Evolutionary conservation across 2,797 vertebrate species (phyloP).

Genomic region (Graptemys geographica): DNA sequence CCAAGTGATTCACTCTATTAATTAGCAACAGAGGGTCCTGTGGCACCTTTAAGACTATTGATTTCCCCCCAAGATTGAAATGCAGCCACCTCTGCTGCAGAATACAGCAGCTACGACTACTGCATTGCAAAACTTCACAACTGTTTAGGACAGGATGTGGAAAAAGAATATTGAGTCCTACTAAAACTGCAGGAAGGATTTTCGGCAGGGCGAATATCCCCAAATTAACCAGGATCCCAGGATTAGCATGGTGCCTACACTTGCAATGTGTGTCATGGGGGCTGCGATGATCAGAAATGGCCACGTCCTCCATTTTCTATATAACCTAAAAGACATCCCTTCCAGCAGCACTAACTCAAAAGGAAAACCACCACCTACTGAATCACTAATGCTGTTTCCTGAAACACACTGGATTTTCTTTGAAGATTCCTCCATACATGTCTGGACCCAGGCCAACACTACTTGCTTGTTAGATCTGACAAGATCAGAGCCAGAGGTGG

Average conservation of each 20-base stretch:
- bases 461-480: background rate
- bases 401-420: background rate
- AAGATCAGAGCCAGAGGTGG: fast-evolving
- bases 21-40: too few species aligned
- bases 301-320: background rate
- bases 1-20: background rate
- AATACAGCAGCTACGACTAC: background rate
- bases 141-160: background rate
- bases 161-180: background rate
- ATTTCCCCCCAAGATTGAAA: background rate
- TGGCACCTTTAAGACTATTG: background rate
- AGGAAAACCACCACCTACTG: background rate
- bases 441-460: background rate
- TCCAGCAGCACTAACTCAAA: background rate
- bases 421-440: background rate
- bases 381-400: background rate
- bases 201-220: background rate
- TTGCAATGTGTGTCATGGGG: background rate
- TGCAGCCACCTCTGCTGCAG: background rate
- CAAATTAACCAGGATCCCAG: background rate
- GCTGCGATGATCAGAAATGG: background rate
- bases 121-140: background rate
- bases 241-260: background rate
- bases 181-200: background rate
- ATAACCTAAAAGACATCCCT: background rate